phyloP scores from a whole-genome alignment of 2,797 vertebrate genomes.

The Syngnathus acus region DNA sequence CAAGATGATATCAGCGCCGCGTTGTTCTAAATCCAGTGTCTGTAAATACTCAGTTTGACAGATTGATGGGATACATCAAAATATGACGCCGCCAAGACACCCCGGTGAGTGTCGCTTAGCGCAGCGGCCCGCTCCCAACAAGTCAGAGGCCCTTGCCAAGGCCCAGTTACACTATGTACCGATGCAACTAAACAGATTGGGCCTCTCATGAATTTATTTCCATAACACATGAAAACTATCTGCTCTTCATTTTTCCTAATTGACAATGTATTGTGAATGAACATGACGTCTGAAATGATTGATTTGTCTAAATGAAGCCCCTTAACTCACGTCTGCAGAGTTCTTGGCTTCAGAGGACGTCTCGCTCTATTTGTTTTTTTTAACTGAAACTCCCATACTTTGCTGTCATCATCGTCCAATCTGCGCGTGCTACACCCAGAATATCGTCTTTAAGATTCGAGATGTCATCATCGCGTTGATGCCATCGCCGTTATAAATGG shows the following conservation, averaged over 20 bases:
- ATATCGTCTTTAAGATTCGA: slow-evolving; percentile 46
- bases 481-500: slow-evolving; percentile 54
- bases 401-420: neutral
- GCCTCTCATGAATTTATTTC: neutral
- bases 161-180: neutral
- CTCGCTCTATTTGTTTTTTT: neutral
- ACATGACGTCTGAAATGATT: neutral
- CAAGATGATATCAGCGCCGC: neutral
- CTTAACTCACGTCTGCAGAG: neutral
- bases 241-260: neutral
- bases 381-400: neutral
- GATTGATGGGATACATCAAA: slow-evolving; percentile 4
- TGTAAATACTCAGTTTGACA: slow-evolving; percentile 7
- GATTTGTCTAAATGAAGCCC: neutral
- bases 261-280: neutral
- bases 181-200: neutral
- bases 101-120: neutral
- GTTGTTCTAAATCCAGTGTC: slow-evolving; percentile 5
- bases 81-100: slow-evolving; percentile 3
- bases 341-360: neutral
- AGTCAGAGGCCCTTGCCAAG: neutral
- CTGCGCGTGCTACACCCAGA: slow-evolving; percentile 4
- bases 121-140: neutral
- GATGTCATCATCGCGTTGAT: slow-evolving; percentile 40
- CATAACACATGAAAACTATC: neutral